Base-by-base conservation (phyloP, 2,797 vertebrate genomes). In the Gymnothorax reevesii region DNA sequence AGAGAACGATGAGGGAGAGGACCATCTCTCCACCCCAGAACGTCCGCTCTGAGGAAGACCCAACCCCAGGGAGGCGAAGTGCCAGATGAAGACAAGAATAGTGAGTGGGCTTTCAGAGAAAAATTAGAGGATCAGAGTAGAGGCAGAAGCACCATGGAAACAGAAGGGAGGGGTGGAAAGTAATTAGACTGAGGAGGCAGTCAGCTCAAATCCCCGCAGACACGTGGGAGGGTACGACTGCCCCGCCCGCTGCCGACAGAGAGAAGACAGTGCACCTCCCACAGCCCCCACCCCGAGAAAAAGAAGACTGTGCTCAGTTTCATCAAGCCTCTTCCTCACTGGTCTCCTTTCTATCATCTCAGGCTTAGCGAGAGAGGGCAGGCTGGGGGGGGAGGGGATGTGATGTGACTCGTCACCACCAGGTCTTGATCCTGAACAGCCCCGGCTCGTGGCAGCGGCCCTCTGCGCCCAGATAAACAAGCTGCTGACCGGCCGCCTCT, bases 321-420 rank as follows among this genome's bases (percentile, higher is more conserved):
- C 85, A 86, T 83, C 49, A 0, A 84, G 90, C 77, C 90, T 86
- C 33, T 52, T 89, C 80, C 66, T 33, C 69, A 59, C 60, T 86
- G 73, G 17, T 60, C 69, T 2, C 86, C 87, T 85, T 86, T 79
- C 33, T 2, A 86, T 83, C 86, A 52, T 57, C 64, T 64, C 57
- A 71, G 9, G 17, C 87, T 79, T 85, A 64, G 59, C 9, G 0
- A n/a, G 57, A 10, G 66, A 54, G 33, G 80, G 49, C 2, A 9
- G 55, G 52, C 25, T 10, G 84, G 55, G 79, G 27, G 89, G 12
- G 88, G 90, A 86, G 91, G 90, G 92, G 93, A 91, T 92, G 94
- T 95, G 94, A 95, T 94, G 94, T 95, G 93, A 94, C 93, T 87
- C 88, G 82, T 57, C 80, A 82, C 55, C 80, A 20, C 49, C 17